These are phyloP conservation scores for Hipposideros larvatus DNA, from an alignment of 2,797 vertebrate species.

Conservation along the genomic window DNA sequence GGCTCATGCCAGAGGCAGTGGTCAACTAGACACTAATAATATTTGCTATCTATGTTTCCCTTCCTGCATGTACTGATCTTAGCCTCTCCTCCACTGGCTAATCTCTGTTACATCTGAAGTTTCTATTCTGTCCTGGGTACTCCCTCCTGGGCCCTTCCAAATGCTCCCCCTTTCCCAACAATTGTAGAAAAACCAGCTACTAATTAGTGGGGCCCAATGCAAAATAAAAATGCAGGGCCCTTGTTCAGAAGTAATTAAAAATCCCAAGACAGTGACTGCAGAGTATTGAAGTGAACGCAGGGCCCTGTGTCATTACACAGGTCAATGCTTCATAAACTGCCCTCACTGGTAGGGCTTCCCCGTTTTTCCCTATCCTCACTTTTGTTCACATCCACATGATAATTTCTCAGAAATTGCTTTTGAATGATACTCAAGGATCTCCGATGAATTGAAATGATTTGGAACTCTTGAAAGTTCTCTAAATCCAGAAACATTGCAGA, in stretches of 20 bases:
- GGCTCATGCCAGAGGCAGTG: not conserved
- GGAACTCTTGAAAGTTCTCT: not conserved
- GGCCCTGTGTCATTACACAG: not conserved
- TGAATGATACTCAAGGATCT: slow-evolving; percentile 43
- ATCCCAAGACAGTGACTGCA: not conserved
- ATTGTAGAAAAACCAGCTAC: not conserved
- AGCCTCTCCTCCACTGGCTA: not conserved
- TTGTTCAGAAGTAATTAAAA: not conserved
- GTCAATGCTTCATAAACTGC: not conserved
- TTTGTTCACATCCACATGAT: not conserved
- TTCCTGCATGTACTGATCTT: not conserved
- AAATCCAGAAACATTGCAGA: not conserved
- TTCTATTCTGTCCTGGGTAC: not conserved
- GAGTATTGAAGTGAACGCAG: rapidly evolving
- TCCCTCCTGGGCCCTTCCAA: not conserved
- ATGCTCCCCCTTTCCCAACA: not conserved
- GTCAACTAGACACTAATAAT: not conserved
- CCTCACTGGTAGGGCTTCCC: not conserved
- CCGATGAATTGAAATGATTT: not conserved
- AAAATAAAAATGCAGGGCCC: not conserved
- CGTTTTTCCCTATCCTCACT: not conserved
- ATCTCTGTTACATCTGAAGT: not conserved
- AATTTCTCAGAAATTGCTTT: not conserved
- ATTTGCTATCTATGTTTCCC: not conserved
- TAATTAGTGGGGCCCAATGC: not conserved